Evolutionary conservation across 2,113 vertebrate species (phyloP), one percentile per base, ranked within the genome.

Genomic region (Todiramphus saurophagus): DNA sequence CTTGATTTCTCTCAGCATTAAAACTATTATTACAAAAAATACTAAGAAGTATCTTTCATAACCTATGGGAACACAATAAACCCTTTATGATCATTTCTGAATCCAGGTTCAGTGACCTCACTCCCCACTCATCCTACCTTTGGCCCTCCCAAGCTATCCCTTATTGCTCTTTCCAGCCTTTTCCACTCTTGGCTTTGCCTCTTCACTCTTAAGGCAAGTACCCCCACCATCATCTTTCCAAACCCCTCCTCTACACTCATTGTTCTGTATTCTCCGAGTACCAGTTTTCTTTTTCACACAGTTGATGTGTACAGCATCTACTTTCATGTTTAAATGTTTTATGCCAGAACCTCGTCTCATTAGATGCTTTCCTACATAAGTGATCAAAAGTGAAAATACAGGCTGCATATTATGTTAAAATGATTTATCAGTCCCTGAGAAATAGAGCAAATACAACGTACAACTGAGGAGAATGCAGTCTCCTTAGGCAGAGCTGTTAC

Each of bases 391-490:
- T 50, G 4, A 76, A 79, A 80, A 76, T 8, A 83, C 9, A 62
- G 72, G 48, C 53, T 43, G 16, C 3, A 3, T 16, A 28, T 37
- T 58, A 46, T 33, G 10, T 51, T 43, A 67, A 79, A 91, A 41
- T 31, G 51, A 27, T 33, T 43, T 67, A 20, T 13, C 1, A 1
- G 24, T 27, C 13, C 64, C 37, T 24, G 16, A 44, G 19, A 53
- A 44, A 30, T 0, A 1, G 11, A 50, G 44, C 16, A 59, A 50
- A 37, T 16, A 48, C 21, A 60, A 13, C 1, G 0, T 21, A 39
- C 2, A 5, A 9, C 20, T 11, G 31, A 66, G 16, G 16, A 4
- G 12, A 82, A 13, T 0, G 3, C 12, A 31, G 9, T 33, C 17
- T 35, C 31, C 37, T 31, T 4, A 4, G 9, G 30, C 44, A 35